Evolutionary conservation across 2,888 invertebrate species (phyloP), one percentile per base, ranked within the genome.

Genomic region (Campoplex nolae): DNA sequence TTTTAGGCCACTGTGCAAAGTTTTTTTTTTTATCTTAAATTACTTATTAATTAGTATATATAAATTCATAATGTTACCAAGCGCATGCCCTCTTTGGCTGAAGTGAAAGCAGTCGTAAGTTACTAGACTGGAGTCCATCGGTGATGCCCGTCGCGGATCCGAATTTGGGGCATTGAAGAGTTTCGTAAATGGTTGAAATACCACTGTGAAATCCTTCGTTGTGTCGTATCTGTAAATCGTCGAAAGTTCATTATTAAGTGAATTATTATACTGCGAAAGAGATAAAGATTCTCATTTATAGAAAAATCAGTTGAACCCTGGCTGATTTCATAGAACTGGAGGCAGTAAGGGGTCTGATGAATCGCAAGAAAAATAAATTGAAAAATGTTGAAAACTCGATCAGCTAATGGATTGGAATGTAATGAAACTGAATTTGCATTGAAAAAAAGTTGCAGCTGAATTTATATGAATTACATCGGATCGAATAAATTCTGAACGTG

Each of bases 101-200:
- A 97, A 97, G 94, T 97, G 97, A 94, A 97, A 97, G 94, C 97
- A 97, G 93, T 97, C 97, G 92, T 97, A 96, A 3, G 97, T 97
- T 91, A 97, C 96, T 93, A 96, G 96, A 58, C 96, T 96, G 92
- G 96, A 95, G 94, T 97, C 97, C 70, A 97, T 96, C 70, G 93
- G 94, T 54, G 95, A 94, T 71, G 95, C 91, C 76, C 82, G 89
- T 23, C 94, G 95, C 3, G 95, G 95, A 92, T 96, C 95, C 18
- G 93, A 90, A 78, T 93, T 91, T 2, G 96, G 95, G 9, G 95
- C 96, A 94, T 97, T 97, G 94, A 97, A 97, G 89, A 96, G 93
- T 90, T 96, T 96, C 95, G 96, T 97, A 93, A 97, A 97, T 0
- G 97, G 97, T 93, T 97, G 97, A 84, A 97, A 90, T 16, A 97